These are phyloP conservation scores for Hermodice carunculata DNA, from an alignment of 2,888 invertebrate genomes.

Conservation along the genomic window DNA sequence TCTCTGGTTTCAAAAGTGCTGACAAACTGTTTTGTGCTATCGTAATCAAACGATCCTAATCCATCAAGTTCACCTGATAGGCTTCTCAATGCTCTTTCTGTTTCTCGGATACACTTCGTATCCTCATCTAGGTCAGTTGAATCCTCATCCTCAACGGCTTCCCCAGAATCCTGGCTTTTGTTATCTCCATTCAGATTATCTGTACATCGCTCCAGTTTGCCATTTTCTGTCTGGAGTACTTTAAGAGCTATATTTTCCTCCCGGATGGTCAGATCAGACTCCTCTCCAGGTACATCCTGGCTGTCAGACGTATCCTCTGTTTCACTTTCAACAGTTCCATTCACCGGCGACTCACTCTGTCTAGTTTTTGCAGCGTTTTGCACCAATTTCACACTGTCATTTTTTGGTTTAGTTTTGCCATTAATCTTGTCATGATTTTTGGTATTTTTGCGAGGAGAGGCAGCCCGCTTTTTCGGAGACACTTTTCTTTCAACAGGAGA, in stretches of 20 bases:
- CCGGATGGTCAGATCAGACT: too few relatives aligned
- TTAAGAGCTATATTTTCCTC: too few relatives aligned
- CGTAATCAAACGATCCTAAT: constrained; percentile 39
- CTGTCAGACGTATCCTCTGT: too few relatives aligned
- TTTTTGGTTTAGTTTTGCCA: constrained; percentile 14
- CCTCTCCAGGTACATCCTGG: too few relatives aligned
- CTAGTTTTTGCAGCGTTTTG: background rate
- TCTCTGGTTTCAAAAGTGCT: too few relatives aligned
- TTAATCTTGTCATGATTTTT: constrained; percentile 10
- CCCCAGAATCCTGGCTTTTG: constrained; percentile 4
- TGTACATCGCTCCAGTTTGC: background rate
- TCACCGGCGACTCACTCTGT: too few relatives aligned
- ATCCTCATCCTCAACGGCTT: constrained; percentile 53
- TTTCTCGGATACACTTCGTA: constrained; percentile 83
- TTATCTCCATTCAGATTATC: background rate
- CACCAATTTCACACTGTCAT: too few relatives aligned
- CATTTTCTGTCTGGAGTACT: background rate
- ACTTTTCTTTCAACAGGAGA: background rate
- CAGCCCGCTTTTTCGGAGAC: background rate
- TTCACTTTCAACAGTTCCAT: too few relatives aligned
- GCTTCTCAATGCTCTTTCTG: constrained; percentile 88
- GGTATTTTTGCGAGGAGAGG: constrained; percentile 14
- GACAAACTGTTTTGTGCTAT: background rate
- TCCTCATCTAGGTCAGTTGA: constrained; percentile 78
- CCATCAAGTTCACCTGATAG: constrained; percentile 81